These are phyloP conservation scores for Hofmannophila pseudospretella DNA, from an alignment of 2,888 invertebrate species.

Conservation along the genomic window DNA sequence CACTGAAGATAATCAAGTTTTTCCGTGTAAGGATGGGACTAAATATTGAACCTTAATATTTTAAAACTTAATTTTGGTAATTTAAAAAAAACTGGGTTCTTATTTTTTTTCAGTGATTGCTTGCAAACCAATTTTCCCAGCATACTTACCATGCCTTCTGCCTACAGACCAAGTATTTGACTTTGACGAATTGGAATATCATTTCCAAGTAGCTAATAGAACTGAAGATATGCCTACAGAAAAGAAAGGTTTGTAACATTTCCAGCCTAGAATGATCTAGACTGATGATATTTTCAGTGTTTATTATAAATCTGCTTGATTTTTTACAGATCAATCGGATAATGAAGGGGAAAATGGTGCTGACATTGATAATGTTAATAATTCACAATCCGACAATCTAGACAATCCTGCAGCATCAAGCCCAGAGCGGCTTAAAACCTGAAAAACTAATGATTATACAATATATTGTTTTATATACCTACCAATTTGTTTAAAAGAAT, in stretches of 20 bases:
- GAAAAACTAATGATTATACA: slow-evolving; percentile 28
- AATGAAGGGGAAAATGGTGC: slow-evolving; percentile 68
- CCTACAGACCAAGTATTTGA: slow-evolving; percentile 97
- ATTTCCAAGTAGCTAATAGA: slow-evolving; percentile 82
- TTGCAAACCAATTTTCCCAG: slow-evolving; percentile 88
- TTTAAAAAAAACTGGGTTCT: too few relatives aligned
- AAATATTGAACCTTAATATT: not conserved
- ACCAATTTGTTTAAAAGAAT: not conserved
- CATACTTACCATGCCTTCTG: slow-evolving; percentile 90
- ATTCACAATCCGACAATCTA: slow-evolving; percentile 57
- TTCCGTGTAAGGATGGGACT: slow-evolving; percentile 89
- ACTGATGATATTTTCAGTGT: too few relatives aligned
- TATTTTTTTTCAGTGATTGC: slow-evolving; percentile 89
- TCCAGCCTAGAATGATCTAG: too few relatives aligned
- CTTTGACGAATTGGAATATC: slow-evolving; percentile 89
- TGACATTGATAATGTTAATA: slow-evolving; percentile 60
- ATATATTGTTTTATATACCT: not conserved
- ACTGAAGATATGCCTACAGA: slow-evolving; percentile 80
- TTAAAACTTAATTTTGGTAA: too few relatives aligned
- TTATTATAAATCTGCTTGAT: too few relatives aligned
- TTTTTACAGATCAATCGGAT: slow-evolving; percentile 58
- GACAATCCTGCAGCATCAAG: slow-evolving; percentile 52
- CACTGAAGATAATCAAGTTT: slow-evolving; percentile 91
- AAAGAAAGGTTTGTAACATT: slow-evolving; percentile 53
- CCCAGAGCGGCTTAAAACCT: slow-evolving; percentile 58